Evolutionary conservation across 2,797 vertebrate species (phyloP), one percentile per base, ranked within the genome.

Genomic region (Myotis findleyi): DNA sequence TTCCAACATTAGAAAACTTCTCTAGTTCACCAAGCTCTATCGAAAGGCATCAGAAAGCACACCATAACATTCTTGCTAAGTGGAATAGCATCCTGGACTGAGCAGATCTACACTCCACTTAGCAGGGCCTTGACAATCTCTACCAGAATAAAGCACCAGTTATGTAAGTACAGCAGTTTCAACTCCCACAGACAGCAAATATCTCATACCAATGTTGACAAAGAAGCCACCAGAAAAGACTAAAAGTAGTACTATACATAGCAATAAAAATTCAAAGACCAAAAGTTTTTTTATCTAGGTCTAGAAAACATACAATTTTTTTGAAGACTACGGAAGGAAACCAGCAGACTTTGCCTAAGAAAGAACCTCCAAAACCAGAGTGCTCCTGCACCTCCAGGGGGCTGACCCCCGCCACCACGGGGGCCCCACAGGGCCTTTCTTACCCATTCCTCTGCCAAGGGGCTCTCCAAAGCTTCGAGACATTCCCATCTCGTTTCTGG

Each of bases 401-500:
- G n/a, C 6, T 2, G 49, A 88, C 66, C 47, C 83, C 83, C 3
- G 3, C 88, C 55, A 62, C 25, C 20, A 1, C 18, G 59, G 62
- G 86, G 30, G 59, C 59, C 57, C 88, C 66, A 33, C 1, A 11
- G 47, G 0, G 13, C 55, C 92, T 89, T 98, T 98, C 99, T 98
- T 98, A 99, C 99, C 99, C 98, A 99, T 99, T 98, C 99, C 99
- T 98, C 99, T 99, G 92, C 99, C 99, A 98, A 99, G 98, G 55
- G 99, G 98, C 64, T 99, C 99, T 95, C 99, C 99, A 98, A 99
- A 99, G 98, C 98, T 99, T 94, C 98, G 98, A 98, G 99, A 99
- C 98, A 99, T 99, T 96, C 99, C 99, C 99, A 99, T 99, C 96
- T 99, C 99, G 94, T 99, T 99, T 96, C 99, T 99, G 96, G 99